Evolutionary conservation across 2,888 invertebrate genomes (phyloP), one percentile per base, ranked within the genome.

Genomic region (Mechanitis mazaeus): DNA sequence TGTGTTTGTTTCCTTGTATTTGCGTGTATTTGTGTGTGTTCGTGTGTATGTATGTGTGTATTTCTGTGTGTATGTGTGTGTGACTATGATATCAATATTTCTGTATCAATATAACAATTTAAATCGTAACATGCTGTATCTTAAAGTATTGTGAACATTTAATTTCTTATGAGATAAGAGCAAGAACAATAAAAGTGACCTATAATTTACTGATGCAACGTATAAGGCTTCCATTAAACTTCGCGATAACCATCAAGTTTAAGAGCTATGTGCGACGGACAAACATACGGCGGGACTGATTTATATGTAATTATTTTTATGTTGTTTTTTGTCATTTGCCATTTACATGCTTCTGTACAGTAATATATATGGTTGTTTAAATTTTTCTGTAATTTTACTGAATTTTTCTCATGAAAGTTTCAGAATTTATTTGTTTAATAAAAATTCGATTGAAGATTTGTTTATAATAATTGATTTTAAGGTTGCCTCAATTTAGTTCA

Each of bases 201-300:
- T 76, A 72, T 74, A 79, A 77, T 79, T 77, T 77, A 69, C 71
- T 76, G 75, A 75, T 73, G 68, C 62, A 66, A 71, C 79, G 65
- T 79, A 83, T 79, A 83, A 75, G 83, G 83, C 62, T 55, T 63
- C 65, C 76, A 80, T 83, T 83, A 84, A 76, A 71, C 74, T 81
- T 81, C 76, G 73, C 72, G 84, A 84, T 85, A 81, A 82, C 73
- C 78, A 83, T 84, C 78, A 69, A 68, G 64, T 59, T 68, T 71
- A 73, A 70, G 62, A 66, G 60, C 46, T 12, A 47, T 42, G 53
- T 50, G 56, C 57, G 61, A 64, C 63, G 58, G 60, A 64, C 66
- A 64, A 64, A 67, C 67, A 64, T 56, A 45, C 46, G 62, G 60
- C 46, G 57, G 35, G 42, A 11, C 38, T 50, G 59, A 54, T 54